Conservation (phyloP, 2,113 vertebrate species). For the Galemys pyrenaicus region DNA sequence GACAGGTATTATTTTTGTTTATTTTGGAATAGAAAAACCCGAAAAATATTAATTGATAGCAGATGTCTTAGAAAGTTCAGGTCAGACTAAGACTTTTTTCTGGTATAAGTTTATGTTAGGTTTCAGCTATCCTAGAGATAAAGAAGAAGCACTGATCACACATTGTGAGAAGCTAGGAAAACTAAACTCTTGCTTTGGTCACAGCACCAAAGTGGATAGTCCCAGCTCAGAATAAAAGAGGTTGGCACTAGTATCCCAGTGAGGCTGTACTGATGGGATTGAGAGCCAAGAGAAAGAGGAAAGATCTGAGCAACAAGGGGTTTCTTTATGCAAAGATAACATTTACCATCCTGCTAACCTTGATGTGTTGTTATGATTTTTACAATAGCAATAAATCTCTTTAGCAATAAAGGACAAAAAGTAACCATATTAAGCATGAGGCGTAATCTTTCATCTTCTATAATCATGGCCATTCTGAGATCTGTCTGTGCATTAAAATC, state of each 20-base stretch:
- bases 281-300: conserved; percentile 24
- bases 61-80: neutral
- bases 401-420: conserved; percentile 39
- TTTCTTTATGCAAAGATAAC: neutral
- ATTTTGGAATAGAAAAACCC: neutral
- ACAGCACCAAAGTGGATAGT: neutral
- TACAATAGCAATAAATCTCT: neutral
- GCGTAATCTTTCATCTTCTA: neutral
- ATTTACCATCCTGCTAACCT: neutral
- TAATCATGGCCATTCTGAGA: neutral
- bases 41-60: conserved; percentile 10
- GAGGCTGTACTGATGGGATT: neutral
- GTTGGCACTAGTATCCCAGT: neutral
- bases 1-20: neutral
- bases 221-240: neutral
- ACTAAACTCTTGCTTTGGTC: neutral
- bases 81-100: neutral
- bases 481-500: conserved; percentile 24
- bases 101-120: neutral
- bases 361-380: neutral
- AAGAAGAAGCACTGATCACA: neutral
- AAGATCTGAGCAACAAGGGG: neutral
- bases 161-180: neutral
- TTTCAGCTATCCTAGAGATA: neutral
- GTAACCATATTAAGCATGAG: neutral